Conservation (phyloP, 2,888 invertebrate species). For the Drosophila flavopinicola region DNA sequence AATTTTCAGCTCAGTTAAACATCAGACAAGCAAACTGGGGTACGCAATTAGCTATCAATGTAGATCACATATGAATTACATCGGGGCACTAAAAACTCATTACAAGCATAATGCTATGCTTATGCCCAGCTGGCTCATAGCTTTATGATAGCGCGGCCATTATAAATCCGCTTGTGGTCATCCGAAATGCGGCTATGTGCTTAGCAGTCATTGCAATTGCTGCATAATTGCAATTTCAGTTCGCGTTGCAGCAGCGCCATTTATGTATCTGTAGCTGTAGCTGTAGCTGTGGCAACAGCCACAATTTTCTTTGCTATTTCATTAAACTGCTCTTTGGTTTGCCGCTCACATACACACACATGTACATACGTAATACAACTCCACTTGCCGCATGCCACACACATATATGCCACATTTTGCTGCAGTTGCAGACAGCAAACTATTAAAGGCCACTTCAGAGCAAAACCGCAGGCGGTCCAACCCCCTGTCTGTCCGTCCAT, state of each 20-base stretch:
- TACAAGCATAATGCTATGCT: too few species aligned
- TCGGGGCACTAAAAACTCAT: too few species aligned
- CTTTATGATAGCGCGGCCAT: constrained; percentile 18
- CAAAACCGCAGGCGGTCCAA: constrained; percentile 60
- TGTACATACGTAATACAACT: constrained; percentile 18
- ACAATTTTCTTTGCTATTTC: constrained; percentile 68
- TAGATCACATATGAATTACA: not conserved
- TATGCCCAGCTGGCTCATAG: not conserved
- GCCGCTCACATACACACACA: constrained; percentile 50
- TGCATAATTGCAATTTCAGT: constrained; percentile 73
- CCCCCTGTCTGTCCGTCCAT: constrained; percentile 14
- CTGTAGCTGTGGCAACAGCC: constrained; percentile 38
- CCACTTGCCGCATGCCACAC: constrained; percentile 22
- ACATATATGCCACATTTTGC: constrained; percentile 47
- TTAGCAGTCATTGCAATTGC: constrained; percentile 56
- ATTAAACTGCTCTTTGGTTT: constrained; percentile 66
- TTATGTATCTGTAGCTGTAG: constrained; percentile 35
- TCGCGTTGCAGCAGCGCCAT: constrained; percentile 61
- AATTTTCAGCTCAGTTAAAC: too few species aligned
- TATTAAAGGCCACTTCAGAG: constrained; percentile 74
- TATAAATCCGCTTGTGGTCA: constrained; percentile 50
- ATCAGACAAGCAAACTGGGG: not conserved
- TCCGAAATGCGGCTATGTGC: constrained; percentile 32
- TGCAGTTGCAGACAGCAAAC: constrained; percentile 76
- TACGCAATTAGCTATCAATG: not conserved